Percentiles rank a stretch among this genome's conserved stretches.
phyloP scores from a whole-genome alignment of 2,113 vertebrate genomes.

The Brachypteracias leptosomus region DNA sequence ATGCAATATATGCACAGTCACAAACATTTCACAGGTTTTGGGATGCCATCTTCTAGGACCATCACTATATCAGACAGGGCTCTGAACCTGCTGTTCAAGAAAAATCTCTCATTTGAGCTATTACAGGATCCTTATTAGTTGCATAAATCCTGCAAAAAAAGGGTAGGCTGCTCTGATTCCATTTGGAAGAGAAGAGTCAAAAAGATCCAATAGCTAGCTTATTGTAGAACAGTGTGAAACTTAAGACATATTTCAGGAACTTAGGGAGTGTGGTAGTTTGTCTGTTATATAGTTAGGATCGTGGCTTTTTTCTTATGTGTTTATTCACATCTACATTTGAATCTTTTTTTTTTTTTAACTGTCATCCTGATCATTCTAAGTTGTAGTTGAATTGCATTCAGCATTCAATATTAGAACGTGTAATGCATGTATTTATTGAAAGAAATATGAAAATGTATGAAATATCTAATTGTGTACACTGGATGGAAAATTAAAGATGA shows the following conservation, averaged over 20 bases:
- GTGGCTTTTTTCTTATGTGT: background rate
- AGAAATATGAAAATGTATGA: slow-evolving; percentile 38
- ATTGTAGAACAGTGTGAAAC: background rate
- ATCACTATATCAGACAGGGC: background rate
- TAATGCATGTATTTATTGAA: slow-evolving; percentile 14
- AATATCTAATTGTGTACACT: slow-evolving; percentile 48
- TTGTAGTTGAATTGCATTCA: background rate
- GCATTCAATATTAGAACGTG: slow-evolving; percentile 14
- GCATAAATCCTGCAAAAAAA: background rate
- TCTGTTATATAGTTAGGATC: background rate
- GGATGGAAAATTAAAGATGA: slow-evolving; percentile 63
- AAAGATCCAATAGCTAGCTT: background rate
- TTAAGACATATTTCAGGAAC: background rate
- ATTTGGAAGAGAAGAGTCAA: background rate
- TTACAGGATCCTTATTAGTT: background rate
- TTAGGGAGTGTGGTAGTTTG: background rate
- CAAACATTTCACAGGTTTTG: background rate
- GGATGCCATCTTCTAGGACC: background rate
- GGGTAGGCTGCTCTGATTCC: background rate
- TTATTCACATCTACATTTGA: background rate
- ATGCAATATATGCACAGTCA: background rate
- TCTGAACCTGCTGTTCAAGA: background rate
- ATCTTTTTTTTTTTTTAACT: background rate
- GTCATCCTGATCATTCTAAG: background rate
- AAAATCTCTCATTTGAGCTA: background rate